These are phyloP conservation scores for Lepeophtheirus salmonis DNA, from an alignment of 1,140 invertebrate species.

Conservation along the genomic window DNA sequence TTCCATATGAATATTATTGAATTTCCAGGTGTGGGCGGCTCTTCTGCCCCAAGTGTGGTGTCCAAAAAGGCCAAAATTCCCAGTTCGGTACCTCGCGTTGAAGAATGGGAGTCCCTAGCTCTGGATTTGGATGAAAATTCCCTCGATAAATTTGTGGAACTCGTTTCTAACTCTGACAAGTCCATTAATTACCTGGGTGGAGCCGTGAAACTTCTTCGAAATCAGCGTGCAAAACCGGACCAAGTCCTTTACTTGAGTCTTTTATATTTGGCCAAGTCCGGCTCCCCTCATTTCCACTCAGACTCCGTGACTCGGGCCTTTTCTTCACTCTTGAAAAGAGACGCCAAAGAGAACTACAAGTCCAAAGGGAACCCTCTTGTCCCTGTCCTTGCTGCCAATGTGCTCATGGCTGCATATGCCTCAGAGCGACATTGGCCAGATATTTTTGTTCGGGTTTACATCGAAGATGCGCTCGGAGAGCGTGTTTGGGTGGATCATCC, in stretches of 20 bases:
- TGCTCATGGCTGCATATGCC: constrained; percentile 56
- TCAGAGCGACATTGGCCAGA: constrained; percentile 38
- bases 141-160: constrained; percentile 20
- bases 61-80: neutral
- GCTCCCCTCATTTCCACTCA: constrained; percentile 48
- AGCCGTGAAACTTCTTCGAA: constrained; percentile 32
- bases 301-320: constrained; percentile 30
- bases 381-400: constrained; percentile 64
- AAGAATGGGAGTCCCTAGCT: neutral
- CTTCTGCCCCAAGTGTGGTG: neutral
- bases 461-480: constrained; percentile 83
- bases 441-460: constrained; percentile 49
- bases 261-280: constrained; percentile 60
- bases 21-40: neutral
- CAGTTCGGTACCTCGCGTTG: neutral
- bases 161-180: constrained; percentile 31
- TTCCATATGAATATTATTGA: too few species aligned
- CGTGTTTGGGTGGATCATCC: constrained; percentile 78
- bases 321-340: constrained; percentile 33
- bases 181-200: constrained; percentile 34
- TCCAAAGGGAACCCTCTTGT: constrained; percentile 56
- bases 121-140: constrained; percentile 26
- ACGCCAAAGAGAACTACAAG: constrained; percentile 42
- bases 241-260: constrained; percentile 51
- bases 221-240: constrained; percentile 48